These are phyloP conservation scores for Tupiocoris notatus DNA, from an alignment of 2,888 invertebrate species.

Conservation along the genomic window DNA sequence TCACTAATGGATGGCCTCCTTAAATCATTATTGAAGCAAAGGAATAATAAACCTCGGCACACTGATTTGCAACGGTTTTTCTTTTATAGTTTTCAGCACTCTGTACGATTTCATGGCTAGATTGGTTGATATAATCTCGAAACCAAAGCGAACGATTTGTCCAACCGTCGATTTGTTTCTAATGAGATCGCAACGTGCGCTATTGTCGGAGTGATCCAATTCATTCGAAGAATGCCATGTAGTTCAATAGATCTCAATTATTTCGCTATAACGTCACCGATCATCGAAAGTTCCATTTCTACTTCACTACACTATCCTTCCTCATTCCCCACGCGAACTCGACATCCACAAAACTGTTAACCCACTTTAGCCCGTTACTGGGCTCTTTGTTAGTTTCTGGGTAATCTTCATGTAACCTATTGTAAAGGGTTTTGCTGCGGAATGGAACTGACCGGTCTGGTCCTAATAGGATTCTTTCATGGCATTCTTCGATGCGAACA, in stretches of 20 bases:
- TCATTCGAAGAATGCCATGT: too few species aligned
- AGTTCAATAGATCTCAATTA: slow-evolving; percentile 2
- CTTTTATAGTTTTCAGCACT: too few species aligned
- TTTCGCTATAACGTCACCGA: slow-evolving; percentile 26
- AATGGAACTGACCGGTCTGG: neutral
- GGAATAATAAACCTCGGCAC: too few species aligned
- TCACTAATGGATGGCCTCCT: too few species aligned
- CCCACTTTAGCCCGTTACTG: neutral
- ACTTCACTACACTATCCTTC: neutral
- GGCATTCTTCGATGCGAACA: neutral
- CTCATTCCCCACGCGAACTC: neutral
- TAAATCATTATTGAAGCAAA: too few species aligned
- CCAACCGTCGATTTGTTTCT: too few species aligned
- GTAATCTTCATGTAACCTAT: neutral
- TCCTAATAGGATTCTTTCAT: neutral
- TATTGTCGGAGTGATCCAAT: too few species aligned
- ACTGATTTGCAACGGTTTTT: too few species aligned
- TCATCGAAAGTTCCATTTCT: slow-evolving; percentile 4
- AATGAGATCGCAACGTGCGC: too few species aligned
- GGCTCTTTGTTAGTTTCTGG: neutral
- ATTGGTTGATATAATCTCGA: too few species aligned
- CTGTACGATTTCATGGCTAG: too few species aligned
- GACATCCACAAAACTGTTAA: neutral
- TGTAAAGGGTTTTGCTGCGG: neutral
- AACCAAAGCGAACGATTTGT: too few species aligned